phyloP scores from a whole-genome alignment of 2,888 invertebrate species.

The Allophyes oxyacanthae region DNA sequence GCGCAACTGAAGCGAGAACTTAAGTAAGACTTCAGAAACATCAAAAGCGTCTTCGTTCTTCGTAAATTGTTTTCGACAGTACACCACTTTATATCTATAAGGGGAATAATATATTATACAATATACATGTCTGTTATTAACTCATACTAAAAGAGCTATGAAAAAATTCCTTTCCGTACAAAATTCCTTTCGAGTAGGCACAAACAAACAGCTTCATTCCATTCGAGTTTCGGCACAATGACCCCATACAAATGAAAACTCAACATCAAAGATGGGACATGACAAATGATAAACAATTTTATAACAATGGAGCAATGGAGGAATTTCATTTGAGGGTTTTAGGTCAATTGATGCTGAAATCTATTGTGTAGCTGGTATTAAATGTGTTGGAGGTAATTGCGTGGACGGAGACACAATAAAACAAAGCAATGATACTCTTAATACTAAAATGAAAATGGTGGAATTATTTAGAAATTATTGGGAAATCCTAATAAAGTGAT shows the following conservation, averaged over 20 bases:
- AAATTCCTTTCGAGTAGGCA: background rate
- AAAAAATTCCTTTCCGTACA: background rate
- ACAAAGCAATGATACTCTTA: background rate
- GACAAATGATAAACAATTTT: slow-evolving; percentile 50
- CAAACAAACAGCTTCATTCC: slow-evolving; percentile 16
- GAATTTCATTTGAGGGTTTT: slow-evolving; percentile 28
- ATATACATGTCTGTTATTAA: no score
- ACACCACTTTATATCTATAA: no score
- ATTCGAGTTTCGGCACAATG: slow-evolving; percentile 19
- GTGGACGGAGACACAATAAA: background rate
- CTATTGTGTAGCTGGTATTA: slow-evolving; percentile 23
- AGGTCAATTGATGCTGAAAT: slow-evolving; percentile 36
- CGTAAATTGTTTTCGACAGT: no score
- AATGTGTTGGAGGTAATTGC: slow-evolving; percentile 23
- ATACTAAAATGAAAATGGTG: background rate
- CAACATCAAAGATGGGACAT: slow-evolving; percentile 37
- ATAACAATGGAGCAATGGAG: slow-evolving; percentile 39
- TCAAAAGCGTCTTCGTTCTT: no score
- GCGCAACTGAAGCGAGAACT: no score
- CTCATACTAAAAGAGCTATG: background rate
- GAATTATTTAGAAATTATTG: background rate
- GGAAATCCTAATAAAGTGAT: no score
- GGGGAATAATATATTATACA: no score
- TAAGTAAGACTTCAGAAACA: no score
- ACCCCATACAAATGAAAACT: slow-evolving; percentile 22